phyloP scores from a whole-genome alignment of 2,797 vertebrate species.

The Lates japonicus region DNA sequence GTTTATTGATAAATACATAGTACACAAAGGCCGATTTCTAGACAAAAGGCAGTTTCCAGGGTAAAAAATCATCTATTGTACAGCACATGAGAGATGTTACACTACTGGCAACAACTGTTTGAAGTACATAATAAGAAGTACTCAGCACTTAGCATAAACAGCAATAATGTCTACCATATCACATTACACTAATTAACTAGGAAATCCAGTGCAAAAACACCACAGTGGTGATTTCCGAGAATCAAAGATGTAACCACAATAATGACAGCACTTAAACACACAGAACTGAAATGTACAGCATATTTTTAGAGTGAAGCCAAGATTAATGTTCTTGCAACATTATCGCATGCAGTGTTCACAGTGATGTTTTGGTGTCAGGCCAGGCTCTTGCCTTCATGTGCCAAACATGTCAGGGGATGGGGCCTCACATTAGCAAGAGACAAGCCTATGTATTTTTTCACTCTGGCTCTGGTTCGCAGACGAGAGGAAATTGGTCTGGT shows the following conservation, averaged over 20 bases:
- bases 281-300: neutral
- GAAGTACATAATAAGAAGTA: slow-evolving; percentile 29
- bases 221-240: neutral
- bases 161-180: slow-evolving; percentile 10
- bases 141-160: slow-evolving; percentile 6
- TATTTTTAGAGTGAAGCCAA: slow-evolving; percentile 9
- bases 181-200: neutral
- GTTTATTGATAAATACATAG: neutral
- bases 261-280: neutral
- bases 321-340: slow-evolving; percentile 1
- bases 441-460: slow-evolving; percentile 49
- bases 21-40: neutral
- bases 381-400: neutral
- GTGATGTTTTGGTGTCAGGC: slow-evolving; percentile 20
- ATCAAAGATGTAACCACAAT: slow-evolving; percentile 8
- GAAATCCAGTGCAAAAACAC: slow-evolving; percentile 12
- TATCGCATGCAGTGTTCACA: slow-evolving; percentile 17
- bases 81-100: slow-evolving; percentile 33
- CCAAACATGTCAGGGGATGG: slow-evolving; percentile 40
- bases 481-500: slow-evolving; percentile 59
- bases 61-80: slow-evolving; percentile 1
- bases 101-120: slow-evolving; percentile 14
- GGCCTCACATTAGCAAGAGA: slow-evolving; percentile 35
- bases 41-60: neutral
- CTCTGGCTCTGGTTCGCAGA: slow-evolving; percentile 46